These are phyloP conservation scores for Pterois miles DNA, from an alignment of 2,797 vertebrate genomes.

Conservation along the genomic window DNA sequence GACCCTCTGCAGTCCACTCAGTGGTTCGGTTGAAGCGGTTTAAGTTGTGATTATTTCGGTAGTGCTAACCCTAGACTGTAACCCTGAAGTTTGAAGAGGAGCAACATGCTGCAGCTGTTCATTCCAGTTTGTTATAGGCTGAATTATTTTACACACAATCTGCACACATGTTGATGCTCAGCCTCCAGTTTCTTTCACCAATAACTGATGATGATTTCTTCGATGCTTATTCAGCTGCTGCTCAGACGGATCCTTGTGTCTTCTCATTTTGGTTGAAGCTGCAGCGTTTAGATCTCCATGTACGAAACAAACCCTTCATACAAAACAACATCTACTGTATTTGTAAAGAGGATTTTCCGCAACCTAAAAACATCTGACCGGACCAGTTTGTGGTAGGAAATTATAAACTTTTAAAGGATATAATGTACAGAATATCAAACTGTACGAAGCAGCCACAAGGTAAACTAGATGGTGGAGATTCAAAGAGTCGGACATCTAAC, in stretches of 20 bases:
- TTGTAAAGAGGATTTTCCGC: neutral
- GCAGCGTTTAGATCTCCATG: neutral
- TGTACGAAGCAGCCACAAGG: neutral
- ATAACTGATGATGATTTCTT: no score
- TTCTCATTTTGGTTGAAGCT: neutral
- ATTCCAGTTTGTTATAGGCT: no score
- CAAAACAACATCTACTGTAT: neutral
- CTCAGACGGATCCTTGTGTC: no score
- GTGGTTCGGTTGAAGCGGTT: neutral
- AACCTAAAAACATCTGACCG: neutral
- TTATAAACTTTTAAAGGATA: accelerated
- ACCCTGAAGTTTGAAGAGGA: no score
- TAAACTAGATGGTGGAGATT: constrained; percentile 16
- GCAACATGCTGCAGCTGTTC: no score
- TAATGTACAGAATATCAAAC: constrained; percentile 7
- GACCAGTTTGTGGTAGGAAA: neutral
- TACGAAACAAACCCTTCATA: neutral
- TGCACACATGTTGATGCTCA: no score
- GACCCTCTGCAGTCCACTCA: neutral
- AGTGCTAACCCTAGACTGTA: no score
- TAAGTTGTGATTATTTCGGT: neutral
- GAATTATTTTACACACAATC: neutral
- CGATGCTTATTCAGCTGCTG: no score
- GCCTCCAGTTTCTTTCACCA: neutral
- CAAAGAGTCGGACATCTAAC: constrained; percentile 46